A percentile compares a stretch with the other conserved stretches of the same genome.
Conservation (phyloP, 1,140 invertebrate species). For the Drosophila funebris region DNA sequence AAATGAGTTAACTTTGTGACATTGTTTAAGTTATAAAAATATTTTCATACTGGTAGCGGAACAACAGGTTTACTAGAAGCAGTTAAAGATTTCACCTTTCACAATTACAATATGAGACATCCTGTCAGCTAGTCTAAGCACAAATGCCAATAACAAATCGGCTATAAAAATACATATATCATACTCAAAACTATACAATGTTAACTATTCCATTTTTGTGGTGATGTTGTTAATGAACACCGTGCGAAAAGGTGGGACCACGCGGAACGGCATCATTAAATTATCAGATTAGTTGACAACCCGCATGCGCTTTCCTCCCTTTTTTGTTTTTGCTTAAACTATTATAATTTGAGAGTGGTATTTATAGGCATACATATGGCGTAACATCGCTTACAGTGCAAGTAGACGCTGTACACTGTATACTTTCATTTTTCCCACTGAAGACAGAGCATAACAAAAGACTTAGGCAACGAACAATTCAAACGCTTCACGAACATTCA, state of each 20-base stretch:
- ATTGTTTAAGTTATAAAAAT: not conserved
- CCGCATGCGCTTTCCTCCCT: slow-evolving; percentile 1
- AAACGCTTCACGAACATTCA: slow-evolving; percentile 13
- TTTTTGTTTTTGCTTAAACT: slow-evolving; percentile 34
- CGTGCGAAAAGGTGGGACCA: slow-evolving; percentile 55
- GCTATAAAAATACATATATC: not conserved
- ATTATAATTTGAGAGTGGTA: slow-evolving; percentile 55
- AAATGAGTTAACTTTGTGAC: not conserved
- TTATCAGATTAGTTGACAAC: slow-evolving; percentile 41
- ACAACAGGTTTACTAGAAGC: not conserved
- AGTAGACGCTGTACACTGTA: slow-evolving; percentile 43
- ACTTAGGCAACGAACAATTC: slow-evolving; percentile 58
- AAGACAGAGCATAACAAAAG: slow-evolving; percentile 41
- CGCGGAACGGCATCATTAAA: slow-evolving; percentile 69
- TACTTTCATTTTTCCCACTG: slow-evolving; percentile 67
- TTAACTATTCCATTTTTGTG: not conserved
- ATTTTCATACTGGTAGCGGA: not conserved
- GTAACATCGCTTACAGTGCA: slow-evolving; percentile 54
- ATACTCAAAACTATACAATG: not conserved
- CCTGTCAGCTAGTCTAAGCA: not conserved
- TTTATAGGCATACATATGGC: slow-evolving; percentile 34
- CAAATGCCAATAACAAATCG: slow-evolving; percentile 39
- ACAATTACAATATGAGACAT: too few species aligned
- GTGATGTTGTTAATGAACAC: slow-evolving; percentile 47
- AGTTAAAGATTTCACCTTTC: not conserved